Evolutionary conservation across 2,888 invertebrate species (phyloP).

Genomic region (Epinotia bilunana): DNA sequence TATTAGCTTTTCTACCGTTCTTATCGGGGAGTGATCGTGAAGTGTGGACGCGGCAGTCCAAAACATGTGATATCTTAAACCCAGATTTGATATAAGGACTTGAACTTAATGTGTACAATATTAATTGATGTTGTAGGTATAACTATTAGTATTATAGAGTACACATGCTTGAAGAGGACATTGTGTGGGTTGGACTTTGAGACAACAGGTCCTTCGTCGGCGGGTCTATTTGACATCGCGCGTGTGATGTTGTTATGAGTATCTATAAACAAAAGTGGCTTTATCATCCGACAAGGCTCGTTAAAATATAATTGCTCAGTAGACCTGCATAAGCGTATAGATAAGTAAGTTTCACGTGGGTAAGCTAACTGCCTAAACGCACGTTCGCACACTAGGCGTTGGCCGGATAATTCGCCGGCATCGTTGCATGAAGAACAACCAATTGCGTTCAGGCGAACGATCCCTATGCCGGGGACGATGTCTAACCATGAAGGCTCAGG

Average conservation of each 20-base stretch:
- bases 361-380: constrained; percentile 42
- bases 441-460: constrained; percentile 22
- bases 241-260: constrained; percentile 5
- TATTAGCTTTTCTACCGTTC: constrained; percentile 45
- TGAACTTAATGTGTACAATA: constrained; percentile 64
- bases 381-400: constrained; percentile 44
- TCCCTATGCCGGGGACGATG: constrained; percentile 21
- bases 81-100: constrained; percentile 70
- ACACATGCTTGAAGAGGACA: constrained; percentile 63
- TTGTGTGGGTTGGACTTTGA: constrained; percentile 55
- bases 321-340: constrained; percentile 42
- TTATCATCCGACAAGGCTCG: constrained; percentile 30
- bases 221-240: constrained; percentile 27
- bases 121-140: constrained; percentile 74
- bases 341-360: constrained; percentile 44
- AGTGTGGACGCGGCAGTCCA: constrained; percentile 65
- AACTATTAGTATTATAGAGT: constrained; percentile 62
- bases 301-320: constrained; percentile 39
- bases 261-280: constrained; percentile 15
- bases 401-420: constrained; percentile 35
- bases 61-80: constrained; percentile 82
- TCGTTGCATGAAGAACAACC: constrained; percentile 42
- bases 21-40: constrained; percentile 53
- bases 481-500: not conserved
- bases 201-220: constrained; percentile 54